Conservation (phyloP, 2,888 invertebrate species). For the Julus scanicus region DNA sequence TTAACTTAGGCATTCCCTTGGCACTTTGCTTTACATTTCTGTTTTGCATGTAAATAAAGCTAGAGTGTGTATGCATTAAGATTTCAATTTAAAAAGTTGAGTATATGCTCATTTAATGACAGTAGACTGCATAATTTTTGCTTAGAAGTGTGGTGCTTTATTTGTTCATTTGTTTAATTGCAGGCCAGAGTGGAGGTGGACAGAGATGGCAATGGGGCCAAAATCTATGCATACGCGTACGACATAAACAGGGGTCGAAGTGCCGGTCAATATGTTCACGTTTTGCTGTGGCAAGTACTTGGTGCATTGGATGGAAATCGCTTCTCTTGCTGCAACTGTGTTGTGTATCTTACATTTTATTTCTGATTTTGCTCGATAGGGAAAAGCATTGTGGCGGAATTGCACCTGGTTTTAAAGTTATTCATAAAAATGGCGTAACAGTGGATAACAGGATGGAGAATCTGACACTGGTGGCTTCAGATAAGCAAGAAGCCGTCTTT, state of each 20-base stretch:
- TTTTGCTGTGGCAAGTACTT: constrained; percentile 67
- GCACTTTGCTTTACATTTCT: too few species aligned
- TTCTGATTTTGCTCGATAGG: constrained; percentile 63
- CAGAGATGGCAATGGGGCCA: constrained; percentile 68
- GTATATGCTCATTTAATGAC: too few species aligned
- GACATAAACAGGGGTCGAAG: constrained; percentile 65
- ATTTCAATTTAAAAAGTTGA: too few species aligned
- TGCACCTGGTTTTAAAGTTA: constrained; percentile 68
- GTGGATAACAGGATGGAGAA: constrained; percentile 70
- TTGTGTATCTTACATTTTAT: not conserved
- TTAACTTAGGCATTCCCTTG: too few species aligned
- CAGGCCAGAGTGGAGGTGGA: constrained; percentile 69
- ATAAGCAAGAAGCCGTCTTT: constrained; percentile 55
- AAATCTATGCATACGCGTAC: constrained; percentile 68
- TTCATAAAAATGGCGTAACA: constrained; percentile 69
- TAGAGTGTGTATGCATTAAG: too few species aligned
- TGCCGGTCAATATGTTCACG: constrained; percentile 67
- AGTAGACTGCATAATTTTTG: too few species aligned
- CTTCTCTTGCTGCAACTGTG: not conserved
- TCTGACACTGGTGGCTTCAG: constrained; percentile 64
- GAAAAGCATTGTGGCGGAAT: constrained; percentile 69
- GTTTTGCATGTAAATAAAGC: too few species aligned
- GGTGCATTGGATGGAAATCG: not conserved
- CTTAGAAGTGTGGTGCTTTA: not conserved
- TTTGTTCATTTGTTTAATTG: constrained; percentile 55